Percentiles rank a stretch among this genome's conserved stretches.
These are phyloP conservation scores for Chiridota heheva DNA, from an alignment of 35 echinoderm and acorn worm genomes.

Conservation along the genomic window DNA sequence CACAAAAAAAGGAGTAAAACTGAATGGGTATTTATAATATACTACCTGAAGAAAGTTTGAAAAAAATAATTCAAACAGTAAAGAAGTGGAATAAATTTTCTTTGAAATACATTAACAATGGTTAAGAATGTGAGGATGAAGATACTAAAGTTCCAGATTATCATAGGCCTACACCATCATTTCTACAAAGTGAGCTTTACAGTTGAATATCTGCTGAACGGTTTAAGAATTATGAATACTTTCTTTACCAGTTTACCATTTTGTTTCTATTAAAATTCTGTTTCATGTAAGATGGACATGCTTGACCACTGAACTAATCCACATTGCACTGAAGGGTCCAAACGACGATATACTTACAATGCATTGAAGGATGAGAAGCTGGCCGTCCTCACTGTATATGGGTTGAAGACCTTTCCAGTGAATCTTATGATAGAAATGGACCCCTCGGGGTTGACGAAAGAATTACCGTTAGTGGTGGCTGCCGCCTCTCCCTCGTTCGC, in stretches of 20 bases:
- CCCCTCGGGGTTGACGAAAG: conserved; percentile 78
- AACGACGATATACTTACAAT: conserved; percentile 6
- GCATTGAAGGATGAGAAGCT: conserved; percentile 59
- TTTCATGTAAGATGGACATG: not conserved
- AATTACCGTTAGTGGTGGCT: conserved; percentile 5
- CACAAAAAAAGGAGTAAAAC: too few relatives aligned
- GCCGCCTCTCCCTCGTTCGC: conserved; percentile 73
- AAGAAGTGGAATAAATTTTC: too few relatives aligned
- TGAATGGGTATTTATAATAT: too few relatives aligned
- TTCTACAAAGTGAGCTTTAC: conserved; percentile 8
- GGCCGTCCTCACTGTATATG: not conserved
- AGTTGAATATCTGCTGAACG: too few relatives aligned
- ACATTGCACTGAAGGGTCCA: not conserved
- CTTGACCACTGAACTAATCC: not conserved
- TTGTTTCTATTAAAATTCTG: not conserved
- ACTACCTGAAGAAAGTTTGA: too few relatives aligned
- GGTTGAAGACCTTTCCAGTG: not conserved
- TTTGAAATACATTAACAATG: too few relatives aligned
- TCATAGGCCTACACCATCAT: not conserved
- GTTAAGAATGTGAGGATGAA: too few relatives aligned
- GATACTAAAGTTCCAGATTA: too few relatives aligned
- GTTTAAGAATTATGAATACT: not conserved
- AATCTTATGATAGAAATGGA: conserved; percentile 60
- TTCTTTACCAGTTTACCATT: conserved; percentile 10
- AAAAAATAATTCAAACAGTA: too few relatives aligned